Evolutionary conservation across 2,797 vertebrate genomes (phyloP).

Genomic region (Gadopsis bispinosus): DNA sequence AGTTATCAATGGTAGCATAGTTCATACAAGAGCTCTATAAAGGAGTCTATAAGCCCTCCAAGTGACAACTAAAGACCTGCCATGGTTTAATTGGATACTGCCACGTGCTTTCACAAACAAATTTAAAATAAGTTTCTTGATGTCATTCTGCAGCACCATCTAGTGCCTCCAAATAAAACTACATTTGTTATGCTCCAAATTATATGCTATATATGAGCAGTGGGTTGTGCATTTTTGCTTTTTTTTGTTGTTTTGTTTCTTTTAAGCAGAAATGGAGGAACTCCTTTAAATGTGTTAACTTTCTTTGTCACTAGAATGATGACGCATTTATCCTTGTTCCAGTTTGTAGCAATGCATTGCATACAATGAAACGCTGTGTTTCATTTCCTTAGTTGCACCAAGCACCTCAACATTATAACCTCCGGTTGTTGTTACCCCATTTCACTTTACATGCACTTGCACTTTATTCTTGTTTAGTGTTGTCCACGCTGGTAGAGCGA

Average conservation of each 20-base stretch:
- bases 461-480: neutral
- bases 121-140: too few species aligned
- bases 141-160: slow-evolving; percentile 37
- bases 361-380: slow-evolving; percentile 2
- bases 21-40: neutral
- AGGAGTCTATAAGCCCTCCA: neutral
- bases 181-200: neutral
- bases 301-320: neutral
- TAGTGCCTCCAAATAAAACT: slow-evolving; percentile 27
- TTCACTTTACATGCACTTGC: neutral
- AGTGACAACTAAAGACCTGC: neutral
- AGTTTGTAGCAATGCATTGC: slow-evolving; percentile 32
- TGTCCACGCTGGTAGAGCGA: neutral
- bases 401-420: slow-evolving; percentile 52
- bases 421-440: neutral
- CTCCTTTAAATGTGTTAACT: neutral
- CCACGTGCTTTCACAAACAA: neutral
- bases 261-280: neutral
- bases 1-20: neutral
- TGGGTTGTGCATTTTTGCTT: neutral
- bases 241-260: neutral
- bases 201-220: neutral
- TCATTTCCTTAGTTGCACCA: slow-evolving; percentile 76
- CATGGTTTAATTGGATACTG: neutral
- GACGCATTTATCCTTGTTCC: neutral